Evolutionary conservation across 2,113 vertebrate species (phyloP).

Genomic region (Sorex araneus): DNA sequence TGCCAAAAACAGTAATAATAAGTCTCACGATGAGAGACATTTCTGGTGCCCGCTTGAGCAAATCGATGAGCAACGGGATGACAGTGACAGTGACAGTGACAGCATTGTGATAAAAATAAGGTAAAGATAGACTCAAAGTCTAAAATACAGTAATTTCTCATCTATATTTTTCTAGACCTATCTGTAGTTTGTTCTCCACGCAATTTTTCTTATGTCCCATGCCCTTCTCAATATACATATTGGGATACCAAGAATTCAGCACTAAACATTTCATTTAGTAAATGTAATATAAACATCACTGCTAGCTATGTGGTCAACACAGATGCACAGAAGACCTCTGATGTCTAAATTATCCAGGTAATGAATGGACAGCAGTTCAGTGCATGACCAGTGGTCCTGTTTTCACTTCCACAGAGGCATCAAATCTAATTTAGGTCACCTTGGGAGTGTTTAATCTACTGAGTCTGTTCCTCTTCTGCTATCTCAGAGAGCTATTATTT

Average conservation of each 20-base stretch:
- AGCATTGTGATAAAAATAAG: conserved; percentile 9
- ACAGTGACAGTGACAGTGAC: no score
- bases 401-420: neutral
- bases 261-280: neutral
- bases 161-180: neutral
- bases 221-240: neutral
- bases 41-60: no score
- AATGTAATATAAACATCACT: neutral
- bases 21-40: no score
- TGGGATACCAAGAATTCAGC: neutral
- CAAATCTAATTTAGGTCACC: neutral
- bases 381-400: neutral
- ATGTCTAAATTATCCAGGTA: neutral
- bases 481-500: neutral
- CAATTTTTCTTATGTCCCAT: neutral
- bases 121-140: neutral
- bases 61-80: no score
- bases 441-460: neutral
- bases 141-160: neutral
- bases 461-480: neutral
- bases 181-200: neutral
- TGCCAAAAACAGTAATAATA: no score
- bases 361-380: neutral
- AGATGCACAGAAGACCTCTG: neutral
- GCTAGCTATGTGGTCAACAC: neutral